Evolutionary conservation across 2,888 invertebrate species (phyloP).

Genomic region (Eristalis tenax): DNA sequence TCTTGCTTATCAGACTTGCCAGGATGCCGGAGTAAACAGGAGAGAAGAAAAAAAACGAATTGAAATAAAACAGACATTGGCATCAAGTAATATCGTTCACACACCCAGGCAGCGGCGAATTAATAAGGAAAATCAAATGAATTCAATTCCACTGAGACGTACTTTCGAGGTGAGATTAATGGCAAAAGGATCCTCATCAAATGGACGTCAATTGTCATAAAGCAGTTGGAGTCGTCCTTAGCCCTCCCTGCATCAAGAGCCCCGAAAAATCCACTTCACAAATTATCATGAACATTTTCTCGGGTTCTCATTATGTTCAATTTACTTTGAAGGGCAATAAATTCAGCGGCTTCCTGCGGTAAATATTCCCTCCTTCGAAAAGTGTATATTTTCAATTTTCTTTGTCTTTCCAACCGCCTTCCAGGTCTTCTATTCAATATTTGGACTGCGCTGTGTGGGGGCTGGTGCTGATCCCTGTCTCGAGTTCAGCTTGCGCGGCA

Average conservation of each 20-base stretch:
- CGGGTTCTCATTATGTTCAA: constrained; percentile 69
- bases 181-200: constrained; percentile 59
- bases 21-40: constrained; percentile 8
- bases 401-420: constrained; percentile 11
- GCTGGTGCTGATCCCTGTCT: constrained; percentile 46
- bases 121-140: constrained; percentile 64
- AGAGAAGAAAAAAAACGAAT: constrained; percentile 30
- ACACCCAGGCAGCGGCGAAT: neutral
- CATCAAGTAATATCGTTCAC: neutral
- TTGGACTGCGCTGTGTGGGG: neutral
- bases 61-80: constrained; percentile 39
- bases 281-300: constrained; percentile 70
- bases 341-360: constrained; percentile 62
- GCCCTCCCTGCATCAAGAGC: neutral
- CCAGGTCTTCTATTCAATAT: neutral
- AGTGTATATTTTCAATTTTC: constrained; percentile 55
- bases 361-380: constrained; percentile 41
- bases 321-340: constrained; percentile 72
- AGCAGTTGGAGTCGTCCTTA: constrained; percentile 28
- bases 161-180: constrained; percentile 62
- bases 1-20: constrained; percentile 23
- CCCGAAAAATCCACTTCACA: constrained; percentile 63
- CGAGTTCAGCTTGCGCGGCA: constrained; percentile 43
- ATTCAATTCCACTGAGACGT: constrained; percentile 62
- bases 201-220: constrained; percentile 66